Evolutionary conservation across 2,888 invertebrate species (phyloP).

Genomic region (Tetheella fluctuosa): DNA sequence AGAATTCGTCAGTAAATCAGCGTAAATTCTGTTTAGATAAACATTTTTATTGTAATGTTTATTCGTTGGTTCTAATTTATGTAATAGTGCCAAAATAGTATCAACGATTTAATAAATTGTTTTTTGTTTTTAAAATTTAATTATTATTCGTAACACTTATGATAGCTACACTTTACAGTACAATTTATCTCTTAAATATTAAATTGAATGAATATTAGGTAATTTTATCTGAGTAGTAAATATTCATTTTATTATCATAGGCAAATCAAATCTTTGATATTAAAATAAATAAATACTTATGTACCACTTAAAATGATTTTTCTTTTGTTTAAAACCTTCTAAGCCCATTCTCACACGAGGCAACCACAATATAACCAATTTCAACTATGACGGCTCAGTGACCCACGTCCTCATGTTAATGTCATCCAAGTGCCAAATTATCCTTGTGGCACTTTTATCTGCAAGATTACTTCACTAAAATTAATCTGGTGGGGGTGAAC

Average conservation of each 20-base stretch:
- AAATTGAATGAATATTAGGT: slow-evolving; percentile 52
- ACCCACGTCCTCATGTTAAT: no score
- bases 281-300: slow-evolving; percentile 70
- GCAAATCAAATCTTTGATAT: slow-evolving; percentile 68
- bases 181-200: slow-evolving; percentile 54
- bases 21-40: slow-evolving; percentile 50
- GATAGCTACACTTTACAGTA: slow-evolving; percentile 59
- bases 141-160: slow-evolving; percentile 45
- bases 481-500: no score
- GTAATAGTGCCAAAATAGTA: slow-evolving; percentile 77
- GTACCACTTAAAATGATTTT: slow-evolving; percentile 41
- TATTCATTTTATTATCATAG: slow-evolving; percentile 64
- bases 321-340: slow-evolving; percentile 18
- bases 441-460: no score
- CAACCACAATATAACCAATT: no score
- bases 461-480: no score
- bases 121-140: slow-evolving; percentile 33
- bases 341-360: background rate
- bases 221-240: slow-evolving; percentile 47
- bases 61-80: slow-evolving; percentile 65
- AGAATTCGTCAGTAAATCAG: slow-evolving; percentile 75
- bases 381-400: no score
- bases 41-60: slow-evolving; percentile 55
- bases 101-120: slow-evolving; percentile 38
- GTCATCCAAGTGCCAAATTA: no score